Percentiles rank a stretch among this genome's conserved stretches.
phyloP scores from a whole-genome alignment of 2,888 invertebrate genomes.

The Endotricha flammealis region DNA sequence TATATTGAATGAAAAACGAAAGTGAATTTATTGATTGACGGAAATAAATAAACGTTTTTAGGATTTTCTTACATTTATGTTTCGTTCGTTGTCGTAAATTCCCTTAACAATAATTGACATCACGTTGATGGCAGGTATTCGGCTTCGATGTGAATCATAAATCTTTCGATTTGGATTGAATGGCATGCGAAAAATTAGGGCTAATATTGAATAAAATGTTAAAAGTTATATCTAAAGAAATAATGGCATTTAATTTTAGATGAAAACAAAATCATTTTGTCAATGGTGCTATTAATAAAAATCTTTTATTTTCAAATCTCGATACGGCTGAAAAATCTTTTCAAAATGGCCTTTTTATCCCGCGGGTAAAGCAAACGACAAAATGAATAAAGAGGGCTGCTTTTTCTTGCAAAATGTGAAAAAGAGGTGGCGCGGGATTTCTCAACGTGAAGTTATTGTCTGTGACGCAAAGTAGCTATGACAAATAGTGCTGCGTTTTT shows the following conservation, averaged over 20 bases:
- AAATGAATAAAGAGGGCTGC: slow-evolving; percentile 56
- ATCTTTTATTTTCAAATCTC: no score
- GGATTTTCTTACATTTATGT: slow-evolving; percentile 21
- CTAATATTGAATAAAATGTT: slow-evolving; percentile 6
- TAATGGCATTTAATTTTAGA: no score
- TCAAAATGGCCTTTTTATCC: slow-evolving; percentile 14
- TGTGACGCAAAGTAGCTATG: slow-evolving; percentile 60
- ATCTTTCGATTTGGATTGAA: slow-evolving; percentile 15
- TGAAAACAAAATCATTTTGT: no score
- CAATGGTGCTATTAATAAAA: no score
- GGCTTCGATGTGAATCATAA: slow-evolving; percentile 14
- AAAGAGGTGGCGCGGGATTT: slow-evolving; percentile 66
- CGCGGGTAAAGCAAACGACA: slow-evolving; percentile 35
- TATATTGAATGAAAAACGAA: slow-evolving; percentile 52
- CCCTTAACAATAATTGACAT: slow-evolving; percentile 19
- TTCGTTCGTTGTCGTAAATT: slow-evolving; percentile 14
- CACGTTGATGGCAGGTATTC: slow-evolving; percentile 13
- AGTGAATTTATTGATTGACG: slow-evolving; percentile 49
- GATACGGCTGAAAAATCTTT: slow-evolving; percentile 1
- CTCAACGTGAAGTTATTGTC: slow-evolving; percentile 66
- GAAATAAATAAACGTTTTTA: slow-evolving; percentile 43
- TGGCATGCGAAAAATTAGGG: slow-evolving; percentile 11
- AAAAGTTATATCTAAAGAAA: not conserved
- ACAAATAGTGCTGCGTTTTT: slow-evolving; percentile 62
- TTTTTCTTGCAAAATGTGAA: slow-evolving; percentile 67